A percentile compares a stretch with the other conserved stretches of the same genome.
These are phyloP conservation scores for Prosapia bicincta DNA, from an alignment of 2,888 invertebrate genomes.

Conservation along the genomic window DNA sequence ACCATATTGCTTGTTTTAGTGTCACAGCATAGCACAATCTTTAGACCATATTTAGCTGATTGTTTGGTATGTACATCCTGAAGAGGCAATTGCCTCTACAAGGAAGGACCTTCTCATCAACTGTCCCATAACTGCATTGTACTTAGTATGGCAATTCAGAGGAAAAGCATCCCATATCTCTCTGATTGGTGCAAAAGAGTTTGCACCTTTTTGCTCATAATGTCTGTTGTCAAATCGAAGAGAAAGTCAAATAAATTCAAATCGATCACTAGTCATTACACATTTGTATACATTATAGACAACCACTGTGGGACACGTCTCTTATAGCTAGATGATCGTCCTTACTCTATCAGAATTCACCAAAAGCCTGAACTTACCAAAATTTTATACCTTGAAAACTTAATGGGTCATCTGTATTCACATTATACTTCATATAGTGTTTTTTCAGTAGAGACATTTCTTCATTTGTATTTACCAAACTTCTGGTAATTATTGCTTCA, in stretches of 20 bases:
- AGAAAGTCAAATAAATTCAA: constrained; percentile 5
- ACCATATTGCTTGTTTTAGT: too few species aligned
- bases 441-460: constrained; percentile 6
- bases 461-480: not conserved
- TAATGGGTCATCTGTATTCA: constrained; percentile 7
- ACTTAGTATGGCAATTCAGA: not conserved
- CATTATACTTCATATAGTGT: not conserved
- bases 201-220: not conserved
- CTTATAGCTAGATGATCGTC: constrained; percentile 9
- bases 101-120: constrained; percentile 6
- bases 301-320: not conserved
- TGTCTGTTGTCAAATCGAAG: constrained; percentile 7
- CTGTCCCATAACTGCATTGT: constrained; percentile 7
- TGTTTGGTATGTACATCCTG: constrained; percentile 11
- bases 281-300: not conserved
- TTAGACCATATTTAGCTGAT: constrained; percentile 8
- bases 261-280: not conserved
- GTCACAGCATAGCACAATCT: constrained; percentile 1
- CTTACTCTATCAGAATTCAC: constrained; percentile 5
- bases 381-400: constrained; percentile 3
- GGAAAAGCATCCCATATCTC: constrained; percentile 8
- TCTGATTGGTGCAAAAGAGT: constrained; percentile 16
- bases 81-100: constrained; percentile 9
- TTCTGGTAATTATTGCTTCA: not conserved
- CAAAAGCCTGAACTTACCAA: not conserved